Evolutionary conservation across 2,113 vertebrate genomes (phyloP).

Genomic region (Lepus americanus): DNA sequence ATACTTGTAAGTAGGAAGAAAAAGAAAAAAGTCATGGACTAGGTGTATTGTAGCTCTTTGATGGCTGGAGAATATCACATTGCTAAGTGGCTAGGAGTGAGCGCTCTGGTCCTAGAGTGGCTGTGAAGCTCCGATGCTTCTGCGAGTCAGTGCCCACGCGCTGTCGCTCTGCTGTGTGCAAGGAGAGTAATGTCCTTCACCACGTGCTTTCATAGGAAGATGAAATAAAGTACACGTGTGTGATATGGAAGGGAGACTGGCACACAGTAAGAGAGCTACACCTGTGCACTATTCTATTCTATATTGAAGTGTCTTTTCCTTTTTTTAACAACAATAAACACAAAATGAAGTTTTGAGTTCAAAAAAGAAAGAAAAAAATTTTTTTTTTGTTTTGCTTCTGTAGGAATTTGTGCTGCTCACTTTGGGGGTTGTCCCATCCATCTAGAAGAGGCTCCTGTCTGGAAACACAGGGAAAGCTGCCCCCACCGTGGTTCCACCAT

Average conservation of each 20-base stretch:
- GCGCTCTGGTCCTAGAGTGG: neutral
- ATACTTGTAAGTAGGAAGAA: neutral
- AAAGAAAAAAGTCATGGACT: neutral
- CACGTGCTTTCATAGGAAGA: neutral
- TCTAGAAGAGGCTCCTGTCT: neutral
- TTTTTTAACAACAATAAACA: neutral
- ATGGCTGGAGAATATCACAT: neutral
- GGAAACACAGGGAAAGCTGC: neutral
- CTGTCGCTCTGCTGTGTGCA: neutral
- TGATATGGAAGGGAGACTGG: neutral
- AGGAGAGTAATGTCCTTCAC: neutral
- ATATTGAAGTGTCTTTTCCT: neutral
- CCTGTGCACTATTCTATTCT: neutral
- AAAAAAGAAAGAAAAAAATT: neutral
- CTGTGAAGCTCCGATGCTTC: neutral
- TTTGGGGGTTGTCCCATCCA: neutral
- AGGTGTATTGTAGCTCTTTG: neutral
- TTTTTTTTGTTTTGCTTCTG: neutral
- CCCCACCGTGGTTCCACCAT: neutral
- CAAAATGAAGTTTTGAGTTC: neutral
- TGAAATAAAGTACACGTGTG: neutral
- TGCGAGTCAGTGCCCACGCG: neutral
- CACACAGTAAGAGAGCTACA: neutral
- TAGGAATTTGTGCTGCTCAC: conserved; percentile 5
- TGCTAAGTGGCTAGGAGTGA: neutral